phyloP scores from a whole-genome alignment of 2,113 vertebrate species.

The Bos javanicus region DNA sequence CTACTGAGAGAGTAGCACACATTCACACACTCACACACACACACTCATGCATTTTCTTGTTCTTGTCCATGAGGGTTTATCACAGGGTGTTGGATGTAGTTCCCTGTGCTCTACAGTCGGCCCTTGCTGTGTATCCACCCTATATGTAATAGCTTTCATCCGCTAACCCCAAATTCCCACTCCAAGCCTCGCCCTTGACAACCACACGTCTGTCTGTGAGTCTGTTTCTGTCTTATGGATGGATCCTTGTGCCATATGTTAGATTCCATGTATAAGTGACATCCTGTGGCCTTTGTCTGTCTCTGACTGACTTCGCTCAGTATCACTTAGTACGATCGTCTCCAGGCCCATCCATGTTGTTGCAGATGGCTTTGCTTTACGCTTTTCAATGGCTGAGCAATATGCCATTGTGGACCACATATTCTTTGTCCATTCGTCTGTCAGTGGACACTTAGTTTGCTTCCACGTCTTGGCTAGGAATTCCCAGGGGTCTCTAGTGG shows the following conservation, averaged over 20 bases:
- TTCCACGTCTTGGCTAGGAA: not conserved
- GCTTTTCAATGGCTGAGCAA: not conserved
- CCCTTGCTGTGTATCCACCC: not conserved
- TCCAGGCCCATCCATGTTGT: not conserved
- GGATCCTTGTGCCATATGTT: not conserved
- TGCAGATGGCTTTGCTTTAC: not conserved
- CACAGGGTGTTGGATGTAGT: not conserved
- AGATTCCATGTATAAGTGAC: not conserved
- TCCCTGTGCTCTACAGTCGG: not conserved
- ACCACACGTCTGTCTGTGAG: not conserved
- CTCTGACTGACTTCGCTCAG: not conserved
- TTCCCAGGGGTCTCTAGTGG: not conserved
- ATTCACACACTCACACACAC: not conserved
- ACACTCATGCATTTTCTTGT: not conserved
- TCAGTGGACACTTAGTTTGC: not conserved
- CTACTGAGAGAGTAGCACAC: rapidly evolving
- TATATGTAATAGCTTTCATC: no score
- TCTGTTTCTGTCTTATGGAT: not conserved
- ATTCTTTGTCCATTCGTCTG: not conserved
- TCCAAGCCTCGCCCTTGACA: not conserved
- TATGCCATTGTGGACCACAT: not conserved
- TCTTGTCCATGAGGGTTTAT: not conserved
- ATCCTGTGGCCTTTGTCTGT: not conserved
- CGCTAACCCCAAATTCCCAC: no score
- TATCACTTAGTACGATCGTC: not conserved